These are phyloP conservation scores for Brachypterus glaber DNA, from an alignment of 2,888 invertebrate species.

Conservation along the genomic window DNA sequence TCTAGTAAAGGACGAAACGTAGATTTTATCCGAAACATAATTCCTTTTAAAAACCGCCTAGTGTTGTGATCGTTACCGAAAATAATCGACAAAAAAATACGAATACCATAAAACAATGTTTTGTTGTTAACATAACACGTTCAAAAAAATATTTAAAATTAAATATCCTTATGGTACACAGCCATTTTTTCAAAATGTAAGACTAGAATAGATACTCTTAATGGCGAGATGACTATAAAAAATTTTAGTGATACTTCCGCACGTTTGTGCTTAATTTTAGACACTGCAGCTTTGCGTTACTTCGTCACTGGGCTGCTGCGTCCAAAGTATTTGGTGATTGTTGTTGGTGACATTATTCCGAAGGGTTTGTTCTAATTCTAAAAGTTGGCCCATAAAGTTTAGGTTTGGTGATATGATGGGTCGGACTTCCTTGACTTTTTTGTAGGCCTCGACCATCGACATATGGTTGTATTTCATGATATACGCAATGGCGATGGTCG, in stretches of 20 bases:
- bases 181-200: constrained; percentile 36
- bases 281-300: constrained; percentile 49
- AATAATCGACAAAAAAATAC: too few relatives aligned
- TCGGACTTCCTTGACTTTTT: constrained; percentile 73
- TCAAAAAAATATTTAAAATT: too few relatives aligned
- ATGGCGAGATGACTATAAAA: constrained; percentile 31
- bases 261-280: constrained; percentile 29
- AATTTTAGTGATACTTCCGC: constrained; percentile 1
- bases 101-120: too few relatives aligned
- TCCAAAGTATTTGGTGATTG: constrained; percentile 45
- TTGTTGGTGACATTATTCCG: constrained; percentile 31
- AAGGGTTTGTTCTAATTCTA: constrained; percentile 69
- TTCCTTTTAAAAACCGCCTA: too few relatives aligned
- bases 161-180: constrained; percentile 38
- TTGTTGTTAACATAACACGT: too few relatives aligned
- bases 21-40: too few relatives aligned
- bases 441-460: constrained; percentile 79
- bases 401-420: constrained; percentile 91
- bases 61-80: too few relatives aligned
- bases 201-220: constrained; percentile 34
- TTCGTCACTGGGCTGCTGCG: constrained; percentile 45
- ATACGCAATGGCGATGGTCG: constrained; percentile 91
- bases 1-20: too few relatives aligned
- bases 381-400: constrained; percentile 86
- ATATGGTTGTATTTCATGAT: constrained; percentile 81